A percentile compares a stretch with the other conserved stretches of the same genome.
Evolutionary conservation across 2,888 invertebrate genomes (phyloP).

Genomic region (Linyphia triangularis): DNA sequence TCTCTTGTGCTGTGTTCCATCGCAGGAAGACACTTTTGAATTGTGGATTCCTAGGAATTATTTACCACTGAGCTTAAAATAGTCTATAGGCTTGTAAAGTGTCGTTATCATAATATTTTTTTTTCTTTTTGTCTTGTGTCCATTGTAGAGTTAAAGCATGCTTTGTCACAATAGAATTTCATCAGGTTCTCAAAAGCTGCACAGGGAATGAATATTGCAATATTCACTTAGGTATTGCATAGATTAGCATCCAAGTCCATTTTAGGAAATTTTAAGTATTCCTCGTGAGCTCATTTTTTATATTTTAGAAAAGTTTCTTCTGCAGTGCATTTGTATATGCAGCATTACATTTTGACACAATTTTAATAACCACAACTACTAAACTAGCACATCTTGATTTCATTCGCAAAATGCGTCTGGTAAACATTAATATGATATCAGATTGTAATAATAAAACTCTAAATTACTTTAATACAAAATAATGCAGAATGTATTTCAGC

Average conservation of each 20-base stretch:
- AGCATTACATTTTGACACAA: constrained; percentile 68
- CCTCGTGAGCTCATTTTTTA: constrained; percentile 59
- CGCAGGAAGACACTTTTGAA: constrained; percentile 55
- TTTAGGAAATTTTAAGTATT: constrained; percentile 60
- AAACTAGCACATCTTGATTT: constrained; percentile 68
- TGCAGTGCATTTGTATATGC: constrained; percentile 46
- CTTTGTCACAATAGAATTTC: constrained; percentile 50
- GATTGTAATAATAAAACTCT: constrained; percentile 69
- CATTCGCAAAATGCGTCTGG: constrained; percentile 43
- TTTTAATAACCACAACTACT: constrained; percentile 67
- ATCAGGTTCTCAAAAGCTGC: constrained; percentile 55
- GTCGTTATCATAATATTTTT: constrained; percentile 40
- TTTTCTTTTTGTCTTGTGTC: constrained; percentile 32
- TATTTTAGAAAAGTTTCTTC: constrained; percentile 61
- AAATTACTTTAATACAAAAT: constrained; percentile 73
- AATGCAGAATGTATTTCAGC: constrained; percentile 64
- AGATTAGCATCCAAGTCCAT: constrained; percentile 45
- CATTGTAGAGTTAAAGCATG: constrained; percentile 50
- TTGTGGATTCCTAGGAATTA: constrained; percentile 64
- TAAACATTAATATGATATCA: constrained; percentile 61
- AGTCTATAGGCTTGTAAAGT: constrained; percentile 53
- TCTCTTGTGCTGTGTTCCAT: constrained; percentile 17
- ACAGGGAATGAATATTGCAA: constrained; percentile 51
- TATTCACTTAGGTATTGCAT: constrained; percentile 23
- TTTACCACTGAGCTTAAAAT: constrained; percentile 62